phyloP scores from a whole-genome alignment of 1,140 invertebrate genomes.

The Ceratosolen fusciceps region DNA sequence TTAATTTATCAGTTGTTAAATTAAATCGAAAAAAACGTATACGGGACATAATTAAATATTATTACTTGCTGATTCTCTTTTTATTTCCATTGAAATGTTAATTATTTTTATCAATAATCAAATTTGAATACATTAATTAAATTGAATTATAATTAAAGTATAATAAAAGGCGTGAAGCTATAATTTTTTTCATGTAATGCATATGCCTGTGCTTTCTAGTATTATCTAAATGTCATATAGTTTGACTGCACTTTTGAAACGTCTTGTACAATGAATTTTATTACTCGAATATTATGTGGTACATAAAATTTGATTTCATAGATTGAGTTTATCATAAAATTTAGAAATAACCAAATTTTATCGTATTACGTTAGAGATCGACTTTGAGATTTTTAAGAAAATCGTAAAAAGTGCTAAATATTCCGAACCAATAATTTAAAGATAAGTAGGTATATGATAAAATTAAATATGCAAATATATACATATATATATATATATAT shows the following conservation, averaged over 20 bases:
- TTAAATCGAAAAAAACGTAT: too few species aligned
- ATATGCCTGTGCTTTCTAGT: not conserved
- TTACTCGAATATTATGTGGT: constrained; percentile 19
- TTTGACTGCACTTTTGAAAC: constrained; percentile 2
- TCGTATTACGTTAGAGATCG: not conserved
- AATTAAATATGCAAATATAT: too few species aligned
- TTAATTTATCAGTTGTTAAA: too few species aligned
- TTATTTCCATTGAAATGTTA: too few species aligned
- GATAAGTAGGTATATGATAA: too few species aligned
- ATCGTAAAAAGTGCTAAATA: constrained; percentile 1
- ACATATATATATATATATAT: too few species aligned
- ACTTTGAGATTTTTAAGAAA: constrained; percentile 5
- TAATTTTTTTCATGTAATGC: not conserved
- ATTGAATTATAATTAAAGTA: too few species aligned
- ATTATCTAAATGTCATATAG: constrained; percentile 19
- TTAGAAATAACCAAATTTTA: constrained; percentile 20
- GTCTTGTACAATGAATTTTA: constrained; percentile 16
- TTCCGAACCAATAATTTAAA: not conserved
- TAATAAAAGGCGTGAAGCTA: not conserved
- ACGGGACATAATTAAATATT: too few species aligned
- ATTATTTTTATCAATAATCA: too few species aligned
- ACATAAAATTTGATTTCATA: constrained; percentile 24
- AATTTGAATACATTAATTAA: too few species aligned
- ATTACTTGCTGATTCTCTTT: too few species aligned
- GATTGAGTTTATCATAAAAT: constrained; percentile 22